Evolutionary conservation across 2,113 vertebrate species (phyloP).

Genomic region (Callorhinus ursinus): DNA sequence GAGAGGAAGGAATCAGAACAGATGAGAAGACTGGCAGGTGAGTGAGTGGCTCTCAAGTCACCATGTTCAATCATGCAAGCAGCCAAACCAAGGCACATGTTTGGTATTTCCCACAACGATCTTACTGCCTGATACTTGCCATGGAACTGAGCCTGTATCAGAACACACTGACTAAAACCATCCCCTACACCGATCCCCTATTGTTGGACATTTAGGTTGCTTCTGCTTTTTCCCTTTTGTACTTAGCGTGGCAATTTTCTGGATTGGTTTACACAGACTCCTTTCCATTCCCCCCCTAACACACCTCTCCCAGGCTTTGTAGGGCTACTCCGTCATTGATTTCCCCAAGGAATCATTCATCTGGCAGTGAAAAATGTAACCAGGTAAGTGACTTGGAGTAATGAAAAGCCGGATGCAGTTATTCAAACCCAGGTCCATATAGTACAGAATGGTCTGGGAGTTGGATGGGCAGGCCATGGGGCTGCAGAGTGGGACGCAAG

Average conservation of each 20-base stretch:
- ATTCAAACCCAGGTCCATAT: too few species aligned
- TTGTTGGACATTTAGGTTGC: background rate
- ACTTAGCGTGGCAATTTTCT: background rate
- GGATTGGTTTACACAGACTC: background rate
- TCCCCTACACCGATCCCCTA: too few species aligned
- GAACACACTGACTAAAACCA: background rate
- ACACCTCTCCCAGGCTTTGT: background rate
- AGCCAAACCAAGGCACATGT: background rate
- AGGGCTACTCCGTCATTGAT: too few species aligned
- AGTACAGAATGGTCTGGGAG: too few species aligned
- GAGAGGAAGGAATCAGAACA: background rate
- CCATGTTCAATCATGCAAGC: fast-evolving
- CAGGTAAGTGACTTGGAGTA: background rate
- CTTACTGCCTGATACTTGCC: background rate
- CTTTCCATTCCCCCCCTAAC: background rate
- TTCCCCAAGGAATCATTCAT: background rate
- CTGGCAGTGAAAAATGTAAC: background rate
- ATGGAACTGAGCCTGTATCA: background rate
- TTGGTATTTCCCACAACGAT: background rate
- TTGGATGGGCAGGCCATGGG: background rate
- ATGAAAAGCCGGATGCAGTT: background rate
- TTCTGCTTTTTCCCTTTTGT: background rate
- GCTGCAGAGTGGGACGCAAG: background rate
- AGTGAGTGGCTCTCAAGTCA: background rate
- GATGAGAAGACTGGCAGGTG: background rate